These are phyloP conservation scores for Sebastes vulpes DNA, from an alignment of 2,797 vertebrate genomes.

Conservation along the genomic window DNA sequence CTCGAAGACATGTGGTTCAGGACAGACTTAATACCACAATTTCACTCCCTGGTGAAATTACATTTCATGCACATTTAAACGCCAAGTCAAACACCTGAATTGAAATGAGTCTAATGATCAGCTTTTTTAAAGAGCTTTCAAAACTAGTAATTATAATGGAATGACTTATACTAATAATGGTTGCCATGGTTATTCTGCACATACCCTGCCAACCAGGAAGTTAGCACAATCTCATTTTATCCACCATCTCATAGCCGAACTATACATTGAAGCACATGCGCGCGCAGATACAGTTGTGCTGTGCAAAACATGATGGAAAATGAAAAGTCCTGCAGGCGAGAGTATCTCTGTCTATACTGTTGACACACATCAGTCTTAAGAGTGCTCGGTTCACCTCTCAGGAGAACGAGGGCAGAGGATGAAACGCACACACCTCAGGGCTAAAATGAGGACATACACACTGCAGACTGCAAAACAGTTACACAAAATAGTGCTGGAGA, in stretches of 20 bases:
- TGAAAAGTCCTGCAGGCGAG: constrained; percentile 87
- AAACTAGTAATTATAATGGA: constrained; percentile 4
- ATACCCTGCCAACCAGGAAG: background rate
- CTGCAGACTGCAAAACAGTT: constrained; percentile 37
- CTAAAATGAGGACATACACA: constrained; percentile 61
- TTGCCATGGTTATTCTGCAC: constrained; percentile 3
- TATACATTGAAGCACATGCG: constrained; percentile 1
- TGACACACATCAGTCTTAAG: constrained; percentile 93
- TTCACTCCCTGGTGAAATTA: constrained; percentile 30
- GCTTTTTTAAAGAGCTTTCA: constrained; percentile 14
- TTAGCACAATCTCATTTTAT: constrained; percentile 9
- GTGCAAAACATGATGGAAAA: constrained; percentile 90
- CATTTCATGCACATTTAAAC: constrained; percentile 51
- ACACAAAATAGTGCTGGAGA: constrained; percentile 35
- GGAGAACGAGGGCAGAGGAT: constrained; percentile 85
- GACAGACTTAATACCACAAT: constrained; percentile 51
- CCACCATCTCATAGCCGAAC: constrained; percentile 36
- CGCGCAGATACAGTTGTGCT: constrained; percentile 59
- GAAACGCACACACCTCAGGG: constrained; percentile 72
- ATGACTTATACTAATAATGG: constrained; percentile 10
- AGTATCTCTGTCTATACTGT: constrained; percentile 88
- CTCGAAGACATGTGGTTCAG: constrained; percentile 32
- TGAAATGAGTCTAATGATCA: constrained; percentile 28
- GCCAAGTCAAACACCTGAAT: constrained; percentile 36
- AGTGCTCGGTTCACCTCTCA: constrained; percentile 90